Evolutionary conservation across 2,113 vertebrate genomes (phyloP).

Genomic region (Silurus glanis): DNA sequence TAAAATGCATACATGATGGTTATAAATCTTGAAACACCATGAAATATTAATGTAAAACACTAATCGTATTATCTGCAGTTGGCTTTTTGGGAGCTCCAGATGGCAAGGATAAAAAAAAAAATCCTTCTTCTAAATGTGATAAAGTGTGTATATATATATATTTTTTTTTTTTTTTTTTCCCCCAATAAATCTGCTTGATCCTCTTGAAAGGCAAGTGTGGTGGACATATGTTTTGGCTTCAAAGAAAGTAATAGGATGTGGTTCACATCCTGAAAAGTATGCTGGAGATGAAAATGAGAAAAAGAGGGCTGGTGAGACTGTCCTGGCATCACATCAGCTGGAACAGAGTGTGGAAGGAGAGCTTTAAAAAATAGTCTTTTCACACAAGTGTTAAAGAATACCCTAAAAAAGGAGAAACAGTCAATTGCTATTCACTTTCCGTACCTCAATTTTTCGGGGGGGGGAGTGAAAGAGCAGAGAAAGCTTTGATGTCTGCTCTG

Average conservation of each 20-base stretch:
- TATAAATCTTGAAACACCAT: not conserved
- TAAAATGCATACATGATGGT: not conserved
- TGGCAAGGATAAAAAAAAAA: not conserved
- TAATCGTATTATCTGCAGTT: not conserved
- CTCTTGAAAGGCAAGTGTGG: slow-evolving; percentile 6
- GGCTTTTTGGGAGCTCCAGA: not conserved
- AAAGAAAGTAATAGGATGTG: slow-evolving; percentile 10
- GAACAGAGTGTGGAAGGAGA: slow-evolving; percentile 17
- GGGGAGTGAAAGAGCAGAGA: slow-evolving; percentile 23
- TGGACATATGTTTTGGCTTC: slow-evolving; percentile 25
- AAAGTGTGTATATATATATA: no score
- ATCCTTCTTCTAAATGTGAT: not conserved
- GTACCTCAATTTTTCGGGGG: slow-evolving; percentile 20
- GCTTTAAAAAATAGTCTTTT: not conserved
- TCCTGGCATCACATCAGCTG: not conserved
- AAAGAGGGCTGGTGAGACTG: not conserved
- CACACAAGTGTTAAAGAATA: slow-evolving; percentile 1
- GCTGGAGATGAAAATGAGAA: slow-evolving; percentile 2
- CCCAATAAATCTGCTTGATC: not conserved
- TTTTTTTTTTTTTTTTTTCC: no score
- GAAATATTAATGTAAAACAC: slow-evolving; percentile 3
- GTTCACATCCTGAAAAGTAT: slow-evolving; percentile 15
- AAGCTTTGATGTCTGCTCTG: slow-evolving; percentile 40
- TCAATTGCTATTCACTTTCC: slow-evolving; percentile 32
- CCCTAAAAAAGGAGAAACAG: not conserved